phyloP scores from a whole-genome alignment of 2,797 vertebrate species.

The Rhincodon typus region DNA sequence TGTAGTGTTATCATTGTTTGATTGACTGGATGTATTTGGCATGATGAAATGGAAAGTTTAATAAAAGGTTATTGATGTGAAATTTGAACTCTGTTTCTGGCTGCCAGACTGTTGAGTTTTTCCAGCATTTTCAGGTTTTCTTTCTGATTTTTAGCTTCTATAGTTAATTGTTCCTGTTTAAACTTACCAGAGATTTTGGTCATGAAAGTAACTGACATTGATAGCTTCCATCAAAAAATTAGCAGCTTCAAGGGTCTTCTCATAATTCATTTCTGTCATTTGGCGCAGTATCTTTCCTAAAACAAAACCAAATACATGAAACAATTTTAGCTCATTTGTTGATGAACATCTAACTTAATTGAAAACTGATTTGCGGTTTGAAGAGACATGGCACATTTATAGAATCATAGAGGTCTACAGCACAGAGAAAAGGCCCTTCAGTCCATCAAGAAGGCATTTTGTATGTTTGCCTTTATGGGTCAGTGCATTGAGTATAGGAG shows the following conservation, averaged over 20 bases:
- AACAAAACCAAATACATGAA: background rate
- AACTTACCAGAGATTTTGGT: slow-evolving; percentile 67
- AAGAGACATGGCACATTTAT: too few relatives aligned
- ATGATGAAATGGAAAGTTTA: background rate
- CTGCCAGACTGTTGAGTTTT: background rate
- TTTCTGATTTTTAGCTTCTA: background rate
- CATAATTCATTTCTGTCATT: slow-evolving; percentile 49
- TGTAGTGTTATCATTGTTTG: too few relatives aligned
- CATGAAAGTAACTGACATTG: slow-evolving; percentile 54
- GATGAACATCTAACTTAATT: background rate
- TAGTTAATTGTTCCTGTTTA: background rate
- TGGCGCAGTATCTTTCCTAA: slow-evolving; percentile 62
- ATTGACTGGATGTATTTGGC: background rate
- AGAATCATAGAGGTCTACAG: background rate
- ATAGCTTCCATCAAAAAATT: slow-evolving; percentile 62
- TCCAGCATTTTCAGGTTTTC: background rate
- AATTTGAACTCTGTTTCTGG: background rate
- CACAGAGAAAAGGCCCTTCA: background rate
- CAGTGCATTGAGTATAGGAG: too few relatives aligned
- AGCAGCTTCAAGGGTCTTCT: slow-evolving; percentile 46
- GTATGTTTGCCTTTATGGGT: too few relatives aligned
- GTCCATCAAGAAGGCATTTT: too few relatives aligned
- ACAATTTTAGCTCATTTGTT: background rate
- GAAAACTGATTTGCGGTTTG: background rate
- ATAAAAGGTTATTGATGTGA: background rate